Percentiles rank a stretch among this genome's conserved stretches.
Conservation (phyloP, 1,140 invertebrate genomes). For the Drosophila ficusphila region DNA sequence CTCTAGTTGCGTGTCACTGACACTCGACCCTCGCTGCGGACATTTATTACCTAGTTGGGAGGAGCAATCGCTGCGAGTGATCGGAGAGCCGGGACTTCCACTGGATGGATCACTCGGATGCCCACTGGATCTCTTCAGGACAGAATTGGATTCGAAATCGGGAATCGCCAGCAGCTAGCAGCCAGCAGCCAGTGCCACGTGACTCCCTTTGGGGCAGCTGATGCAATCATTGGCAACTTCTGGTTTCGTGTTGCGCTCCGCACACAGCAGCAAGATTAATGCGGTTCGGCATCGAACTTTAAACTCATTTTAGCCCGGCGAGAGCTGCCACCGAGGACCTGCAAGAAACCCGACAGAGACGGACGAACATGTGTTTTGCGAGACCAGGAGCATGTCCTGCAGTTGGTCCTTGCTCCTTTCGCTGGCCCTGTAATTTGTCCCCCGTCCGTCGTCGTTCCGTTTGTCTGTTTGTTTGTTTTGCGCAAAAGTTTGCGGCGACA, state of each 20-base stretch:
- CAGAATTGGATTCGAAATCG: too few species aligned
- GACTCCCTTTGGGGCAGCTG: constrained; percentile 15
- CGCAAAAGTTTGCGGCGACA: constrained; percentile 72
- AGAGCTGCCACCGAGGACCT: constrained; percentile 33
- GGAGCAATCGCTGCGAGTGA: constrained; percentile 28
- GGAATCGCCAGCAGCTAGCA: too few species aligned
- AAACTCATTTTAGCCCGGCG: constrained; percentile 65
- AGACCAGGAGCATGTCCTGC: constrained; percentile 56
- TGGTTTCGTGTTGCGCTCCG: constrained; percentile 42
- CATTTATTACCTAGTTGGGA: constrained; percentile 77
- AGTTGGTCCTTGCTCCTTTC: constrained; percentile 17
- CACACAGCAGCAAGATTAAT: constrained; percentile 50
- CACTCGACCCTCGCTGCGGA: constrained; percentile 54
- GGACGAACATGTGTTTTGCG: constrained; percentile 41
- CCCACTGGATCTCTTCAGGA: constrained; percentile 7
- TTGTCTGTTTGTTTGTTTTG: constrained; percentile 66
- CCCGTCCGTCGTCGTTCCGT: constrained; percentile 27
- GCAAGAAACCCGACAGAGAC: constrained; percentile 15
- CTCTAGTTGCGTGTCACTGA: constrained; percentile 60
- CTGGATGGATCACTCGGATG: constrained; percentile 18
- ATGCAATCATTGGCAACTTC: constrained; percentile 50
- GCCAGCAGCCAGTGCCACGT: constrained; percentile 1
- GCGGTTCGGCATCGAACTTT: constrained; percentile 63
- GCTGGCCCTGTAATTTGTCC: constrained; percentile 63
- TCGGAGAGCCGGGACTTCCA: constrained; percentile 6